These are phyloP conservation scores for Entomobrya multifasciata DNA, from an alignment of 2,888 invertebrate genomes.

Conservation along the genomic window DNA sequence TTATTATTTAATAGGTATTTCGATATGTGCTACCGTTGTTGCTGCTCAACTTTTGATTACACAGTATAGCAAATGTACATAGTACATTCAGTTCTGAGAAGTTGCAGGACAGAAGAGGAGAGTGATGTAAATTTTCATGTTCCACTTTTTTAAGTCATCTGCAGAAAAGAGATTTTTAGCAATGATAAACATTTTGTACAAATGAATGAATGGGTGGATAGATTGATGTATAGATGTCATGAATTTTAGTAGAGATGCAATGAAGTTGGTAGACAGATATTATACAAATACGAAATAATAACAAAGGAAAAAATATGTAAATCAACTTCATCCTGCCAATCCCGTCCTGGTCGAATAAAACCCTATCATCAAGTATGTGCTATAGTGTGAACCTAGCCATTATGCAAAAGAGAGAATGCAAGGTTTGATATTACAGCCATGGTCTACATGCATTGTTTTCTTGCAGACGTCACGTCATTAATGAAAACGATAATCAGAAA, in stretches of 20 bases:
- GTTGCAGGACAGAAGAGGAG: constrained; percentile 43
- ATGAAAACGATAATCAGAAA: no score
- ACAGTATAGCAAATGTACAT: no score
- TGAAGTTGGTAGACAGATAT: constrained; percentile 36
- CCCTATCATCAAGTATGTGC: constrained; percentile 40
- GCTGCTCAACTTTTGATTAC: not conserved
- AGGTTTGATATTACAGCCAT: no score
- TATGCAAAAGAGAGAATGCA: not conserved
- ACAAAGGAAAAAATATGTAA: constrained; percentile 50
- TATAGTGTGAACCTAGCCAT: not conserved
- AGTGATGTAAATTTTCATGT: constrained; percentile 53
- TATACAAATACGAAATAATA: constrained; percentile 30
- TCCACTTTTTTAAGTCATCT: constrained; percentile 46
- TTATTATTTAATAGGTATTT: constrained; percentile 13
- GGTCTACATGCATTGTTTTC: no score
- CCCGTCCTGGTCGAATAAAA: constrained; percentile 41
- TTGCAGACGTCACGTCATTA: no score
- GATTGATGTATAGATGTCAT: no score
- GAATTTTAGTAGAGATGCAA: no score
- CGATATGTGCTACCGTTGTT: no score
- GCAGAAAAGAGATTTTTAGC: constrained; percentile 7
- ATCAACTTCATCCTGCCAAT: constrained; percentile 65
- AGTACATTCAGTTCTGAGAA: no score
- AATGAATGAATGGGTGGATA: not conserved
- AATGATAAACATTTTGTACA: constrained; percentile 11